These are phyloP conservation scores for Bos indicus DNA, from an alignment of 2,113 vertebrate species.

Conservation along the genomic window DNA sequence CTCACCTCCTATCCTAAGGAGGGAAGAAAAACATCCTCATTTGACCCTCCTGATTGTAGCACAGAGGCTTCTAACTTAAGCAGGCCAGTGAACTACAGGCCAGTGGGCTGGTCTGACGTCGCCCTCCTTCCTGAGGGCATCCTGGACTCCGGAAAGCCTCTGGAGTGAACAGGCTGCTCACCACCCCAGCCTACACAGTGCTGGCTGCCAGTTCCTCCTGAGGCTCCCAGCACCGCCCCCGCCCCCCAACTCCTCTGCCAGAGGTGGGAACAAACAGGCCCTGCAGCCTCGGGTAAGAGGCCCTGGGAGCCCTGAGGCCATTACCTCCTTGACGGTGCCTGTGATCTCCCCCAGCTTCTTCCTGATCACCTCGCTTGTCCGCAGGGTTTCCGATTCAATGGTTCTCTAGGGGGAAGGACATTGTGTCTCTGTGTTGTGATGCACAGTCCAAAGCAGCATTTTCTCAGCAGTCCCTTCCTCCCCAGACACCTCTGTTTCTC, in stretches of 20 bases:
- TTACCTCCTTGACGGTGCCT: conserved; percentile 94
- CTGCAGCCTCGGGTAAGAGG: fast-evolving
- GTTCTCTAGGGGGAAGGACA: conserved; percentile 84
- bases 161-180: not conserved
- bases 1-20: not conserved
- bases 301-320: not conserved
- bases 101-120: not conserved
- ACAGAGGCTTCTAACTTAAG: not conserved
- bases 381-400: conserved; percentile 95
- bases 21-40: not conserved
- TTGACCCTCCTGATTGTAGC: no score
- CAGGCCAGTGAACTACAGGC: not conserved
- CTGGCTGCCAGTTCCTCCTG: no score
- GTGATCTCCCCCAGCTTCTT: conserved; percentile 91
- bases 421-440: not conserved
- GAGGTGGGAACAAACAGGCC: not conserved
- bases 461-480: not conserved
- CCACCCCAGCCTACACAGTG: fast-evolving
- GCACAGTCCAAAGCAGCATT: not conserved
- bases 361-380: conserved; percentile 92
- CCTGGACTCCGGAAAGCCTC: not conserved
- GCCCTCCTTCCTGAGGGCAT: not conserved
- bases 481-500: not conserved
- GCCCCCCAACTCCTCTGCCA: not conserved
- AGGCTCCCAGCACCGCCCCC: not conserved